These are phyloP conservation scores for Melipona bicolor DNA, from an alignment of 2,888 invertebrate species.

Conservation along the genomic window DNA sequence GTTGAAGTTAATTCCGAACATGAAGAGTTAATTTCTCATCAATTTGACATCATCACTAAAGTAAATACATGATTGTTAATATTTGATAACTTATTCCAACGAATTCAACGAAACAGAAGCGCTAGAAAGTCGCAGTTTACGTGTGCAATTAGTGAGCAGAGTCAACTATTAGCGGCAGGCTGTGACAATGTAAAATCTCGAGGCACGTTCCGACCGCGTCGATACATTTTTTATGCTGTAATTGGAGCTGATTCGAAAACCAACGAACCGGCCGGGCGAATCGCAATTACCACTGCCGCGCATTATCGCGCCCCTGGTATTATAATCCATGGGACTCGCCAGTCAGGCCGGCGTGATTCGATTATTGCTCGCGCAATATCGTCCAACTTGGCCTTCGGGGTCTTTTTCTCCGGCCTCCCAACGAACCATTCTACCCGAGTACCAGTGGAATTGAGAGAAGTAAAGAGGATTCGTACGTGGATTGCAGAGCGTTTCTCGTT, in stretches of 20 bases:
- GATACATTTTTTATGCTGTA: constrained; percentile 46
- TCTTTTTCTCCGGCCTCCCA: neutral
- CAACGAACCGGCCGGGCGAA: constrained; percentile 37
- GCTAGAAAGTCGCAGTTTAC: constrained; percentile 2
- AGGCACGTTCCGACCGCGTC: neutral
- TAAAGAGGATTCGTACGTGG: neutral
- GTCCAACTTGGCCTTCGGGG: neutral
- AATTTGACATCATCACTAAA: too few species aligned
- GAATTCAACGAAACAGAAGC: too few species aligned
- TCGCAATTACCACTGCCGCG: constrained; percentile 39
- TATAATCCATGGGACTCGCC: constrained; percentile 32
- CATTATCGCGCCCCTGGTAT: constrained; percentile 26
- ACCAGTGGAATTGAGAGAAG: neutral
- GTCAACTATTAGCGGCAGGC: constrained; percentile 25
- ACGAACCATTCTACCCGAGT: neutral
- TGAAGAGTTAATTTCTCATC: too few species aligned
- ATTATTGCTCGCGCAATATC: neutral
- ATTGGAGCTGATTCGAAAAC: constrained; percentile 50
- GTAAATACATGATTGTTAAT: too few species aligned
- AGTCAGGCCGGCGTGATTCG: constrained; percentile 18
- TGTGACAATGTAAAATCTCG: constrained; percentile 22
- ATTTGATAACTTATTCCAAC: too few species aligned
- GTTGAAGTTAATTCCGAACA: too few species aligned
- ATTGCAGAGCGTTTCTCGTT: neutral
- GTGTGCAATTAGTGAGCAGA: constrained; percentile 19